These are phyloP conservation scores for Drosophila fuyamai DNA, from an alignment of 1,140 invertebrate species.

Conservation along the genomic window DNA sequence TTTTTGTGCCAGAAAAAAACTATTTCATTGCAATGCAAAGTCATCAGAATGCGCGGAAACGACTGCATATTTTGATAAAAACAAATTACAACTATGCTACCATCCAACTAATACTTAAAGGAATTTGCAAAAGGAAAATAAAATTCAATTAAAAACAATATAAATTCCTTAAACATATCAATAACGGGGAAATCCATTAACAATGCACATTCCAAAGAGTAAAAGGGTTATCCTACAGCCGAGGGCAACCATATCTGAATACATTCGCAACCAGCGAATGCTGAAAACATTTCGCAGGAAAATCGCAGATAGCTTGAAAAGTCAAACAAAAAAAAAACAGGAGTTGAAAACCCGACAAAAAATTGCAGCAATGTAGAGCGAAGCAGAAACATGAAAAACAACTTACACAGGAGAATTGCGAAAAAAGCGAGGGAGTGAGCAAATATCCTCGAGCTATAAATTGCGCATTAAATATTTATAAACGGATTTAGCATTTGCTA, in stretches of 20 bases:
- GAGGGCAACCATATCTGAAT: not conserved
- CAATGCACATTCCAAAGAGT: not conserved
- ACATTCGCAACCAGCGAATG: not conserved
- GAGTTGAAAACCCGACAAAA: conserved; percentile 8
- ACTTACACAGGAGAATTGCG: conserved; percentile 38
- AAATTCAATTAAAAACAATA: conserved; percentile 8
- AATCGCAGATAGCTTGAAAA: conserved; percentile 43
- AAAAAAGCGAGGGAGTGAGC: conserved; percentile 3
- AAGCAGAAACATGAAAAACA: conserved; percentile 62
- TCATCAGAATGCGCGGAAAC: conserved; percentile 45
- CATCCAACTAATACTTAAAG: not conserved
- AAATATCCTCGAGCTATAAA: conserved; percentile 23
- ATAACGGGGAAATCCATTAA: not conserved
- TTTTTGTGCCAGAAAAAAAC: conserved; percentile 30
- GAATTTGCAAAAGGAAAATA: not conserved
- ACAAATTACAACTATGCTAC: not conserved
- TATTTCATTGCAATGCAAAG: conserved; percentile 24
- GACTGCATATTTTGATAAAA: conserved; percentile 28
- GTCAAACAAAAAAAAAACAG: conserved; percentile 48
- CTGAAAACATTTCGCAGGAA: conserved; percentile 21
- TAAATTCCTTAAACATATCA: conserved; percentile 7
- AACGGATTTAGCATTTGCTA: conserved; percentile 21
- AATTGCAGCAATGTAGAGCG: conserved; percentile 27
- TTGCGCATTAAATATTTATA: conserved; percentile 42
- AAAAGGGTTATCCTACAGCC: conserved; percentile 5